Percentiles rank a stretch among this genome's conserved stretches.
These are phyloP conservation scores for Coturnix japonica DNA, from an alignment of 2,113 vertebrate species.

Conservation along the genomic window DNA sequence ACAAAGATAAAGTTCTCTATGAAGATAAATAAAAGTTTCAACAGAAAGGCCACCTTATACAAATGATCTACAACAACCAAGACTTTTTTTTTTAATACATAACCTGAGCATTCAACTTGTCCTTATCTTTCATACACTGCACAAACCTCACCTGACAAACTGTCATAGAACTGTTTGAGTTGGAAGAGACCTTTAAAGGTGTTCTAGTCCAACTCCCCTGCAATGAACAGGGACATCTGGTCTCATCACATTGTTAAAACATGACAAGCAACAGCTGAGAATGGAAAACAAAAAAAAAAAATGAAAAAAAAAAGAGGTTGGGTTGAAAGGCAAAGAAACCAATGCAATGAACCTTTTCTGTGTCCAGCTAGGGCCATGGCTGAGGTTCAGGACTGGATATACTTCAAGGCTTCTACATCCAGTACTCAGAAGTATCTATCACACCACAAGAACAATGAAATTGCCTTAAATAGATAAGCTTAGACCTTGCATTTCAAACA, in stretches of 20 bases:
- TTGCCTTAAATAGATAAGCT: background rate
- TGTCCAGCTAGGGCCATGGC: background rate
- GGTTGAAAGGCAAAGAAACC: background rate
- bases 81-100: background rate
- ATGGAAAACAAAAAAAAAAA: background rate
- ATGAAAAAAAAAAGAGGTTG: background rate
- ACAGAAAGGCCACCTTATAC: background rate
- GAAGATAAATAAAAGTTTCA: background rate
- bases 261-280: background rate
- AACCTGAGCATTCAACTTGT: background rate
- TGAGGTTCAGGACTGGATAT: conserved; percentile 12
- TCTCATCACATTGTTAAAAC: background rate
- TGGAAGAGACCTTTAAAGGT: too few relatives aligned
- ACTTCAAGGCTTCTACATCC: conserved; percentile 23
- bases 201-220: too few relatives aligned
- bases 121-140: background rate
- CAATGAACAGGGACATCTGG: too few relatives aligned
- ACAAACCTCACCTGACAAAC: background rate
- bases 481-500: background rate
- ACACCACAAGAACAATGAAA: background rate
- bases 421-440: conserved; percentile 38
- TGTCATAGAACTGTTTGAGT: too few relatives aligned
- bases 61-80: background rate
- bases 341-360: conserved; percentile 8
- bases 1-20: background rate